A percentile compares a stretch with the other conserved stretches of the same genome.
Conservation (phyloP, 2,888 invertebrate species). For the Aplocera efformata region DNA sequence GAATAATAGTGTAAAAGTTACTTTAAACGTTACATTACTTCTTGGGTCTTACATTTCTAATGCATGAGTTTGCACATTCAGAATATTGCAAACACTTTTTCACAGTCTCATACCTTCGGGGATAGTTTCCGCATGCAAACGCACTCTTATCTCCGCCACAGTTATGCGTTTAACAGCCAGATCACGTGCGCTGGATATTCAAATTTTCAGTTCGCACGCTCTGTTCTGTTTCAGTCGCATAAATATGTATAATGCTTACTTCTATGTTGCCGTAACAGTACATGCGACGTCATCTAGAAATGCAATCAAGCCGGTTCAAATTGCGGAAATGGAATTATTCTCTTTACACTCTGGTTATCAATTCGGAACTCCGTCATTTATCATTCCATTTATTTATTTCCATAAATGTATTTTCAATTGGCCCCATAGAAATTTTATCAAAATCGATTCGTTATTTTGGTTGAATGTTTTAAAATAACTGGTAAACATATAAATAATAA, state of each 20-base stretch:
- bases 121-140: background rate
- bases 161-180: slow-evolving; percentile 43
- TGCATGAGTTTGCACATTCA: too few species aligned
- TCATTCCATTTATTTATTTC: too few species aligned
- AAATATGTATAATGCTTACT: slow-evolving; percentile 60
- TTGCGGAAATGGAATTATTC: slow-evolving; percentile 11
- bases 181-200: slow-evolving; percentile 66
- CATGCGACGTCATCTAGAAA: slow-evolving; percentile 19
- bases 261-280: slow-evolving; percentile 35
- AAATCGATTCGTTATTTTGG: too few species aligned
- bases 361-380: too few species aligned
- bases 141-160: slow-evolving; percentile 22
- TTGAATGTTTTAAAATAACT: too few species aligned
- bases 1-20: too few species aligned
- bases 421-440: too few species aligned
- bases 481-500: too few species aligned
- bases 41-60: too few species aligned
- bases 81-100: background rate
- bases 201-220: slow-evolving; percentile 76
- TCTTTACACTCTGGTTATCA: too few species aligned
- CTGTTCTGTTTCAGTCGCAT: slow-evolving; percentile 61
- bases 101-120: background rate
- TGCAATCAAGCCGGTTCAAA: slow-evolving; percentile 17
- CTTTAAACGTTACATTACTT: too few species aligned
- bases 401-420: too few species aligned